phyloP scores from a whole-genome alignment of 1,140 invertebrate genomes.

The Mya arenaria region DNA sequence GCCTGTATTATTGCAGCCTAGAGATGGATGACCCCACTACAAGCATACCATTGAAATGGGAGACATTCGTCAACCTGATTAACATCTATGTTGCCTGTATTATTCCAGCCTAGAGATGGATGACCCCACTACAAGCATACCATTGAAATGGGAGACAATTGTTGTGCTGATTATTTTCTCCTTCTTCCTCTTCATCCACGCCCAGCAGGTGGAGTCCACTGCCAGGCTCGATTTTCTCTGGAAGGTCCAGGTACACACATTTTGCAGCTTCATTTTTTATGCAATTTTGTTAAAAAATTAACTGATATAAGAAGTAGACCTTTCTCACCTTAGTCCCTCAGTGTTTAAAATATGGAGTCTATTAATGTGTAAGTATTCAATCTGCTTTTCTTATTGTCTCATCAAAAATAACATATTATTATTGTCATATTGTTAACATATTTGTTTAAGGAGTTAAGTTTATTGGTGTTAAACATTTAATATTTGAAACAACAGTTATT shows the following conservation, averaged over 20 bases:
- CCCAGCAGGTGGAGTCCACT: slow-evolving; percentile 95
- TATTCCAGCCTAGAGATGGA: slow-evolving; percentile 62
- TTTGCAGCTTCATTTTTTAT: background rate
- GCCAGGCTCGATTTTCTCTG: slow-evolving; percentile 93
- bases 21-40: slow-evolving; percentile 51
- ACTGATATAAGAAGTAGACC: too few species aligned
- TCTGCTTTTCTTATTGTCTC: too few species aligned
- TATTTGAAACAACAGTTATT: too few species aligned
- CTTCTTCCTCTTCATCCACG: slow-evolving; percentile 90
- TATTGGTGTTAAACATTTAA: too few species aligned
- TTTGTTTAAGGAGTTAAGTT: too few species aligned
- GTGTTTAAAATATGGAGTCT: too few species aligned
- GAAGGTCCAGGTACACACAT: slow-evolving; percentile 88
- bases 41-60: slow-evolving; percentile 73
- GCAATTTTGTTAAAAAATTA: too few species aligned
- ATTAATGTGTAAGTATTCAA: too few species aligned
- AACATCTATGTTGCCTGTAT: too few species aligned
- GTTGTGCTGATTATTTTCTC: slow-evolving; percentile 87
- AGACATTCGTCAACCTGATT: slow-evolving; percentile 83
- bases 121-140: slow-evolving; percentile 55
- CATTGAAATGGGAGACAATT: slow-evolving; percentile 76
- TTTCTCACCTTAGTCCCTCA: too few species aligned
- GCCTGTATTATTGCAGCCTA: slow-evolving; percentile 65
- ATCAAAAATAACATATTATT: too few species aligned
- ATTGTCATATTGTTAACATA: too few species aligned